Percentiles rank a stretch among this genome's conserved stretches.
Conservation (phyloP, 2,113 vertebrate species). For the Emydura subglobosa region DNA sequence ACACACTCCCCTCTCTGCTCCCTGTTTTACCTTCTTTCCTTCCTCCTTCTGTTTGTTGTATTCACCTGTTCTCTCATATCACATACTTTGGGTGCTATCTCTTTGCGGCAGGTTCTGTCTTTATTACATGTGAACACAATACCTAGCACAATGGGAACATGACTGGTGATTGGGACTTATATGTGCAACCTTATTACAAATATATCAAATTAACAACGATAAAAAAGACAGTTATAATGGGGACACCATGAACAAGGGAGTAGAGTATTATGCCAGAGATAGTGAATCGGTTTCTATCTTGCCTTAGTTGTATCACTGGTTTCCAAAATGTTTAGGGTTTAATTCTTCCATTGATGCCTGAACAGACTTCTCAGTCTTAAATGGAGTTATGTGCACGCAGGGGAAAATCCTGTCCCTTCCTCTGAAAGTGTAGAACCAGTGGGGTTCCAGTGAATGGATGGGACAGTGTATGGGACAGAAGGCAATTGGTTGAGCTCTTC, state of each 20-base stretch:
- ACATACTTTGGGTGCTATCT: background rate
- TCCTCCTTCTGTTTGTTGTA: background rate
- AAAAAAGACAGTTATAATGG: conserved; percentile 32
- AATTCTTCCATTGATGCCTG: conserved; percentile 4
- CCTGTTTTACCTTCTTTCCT: background rate
- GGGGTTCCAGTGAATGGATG: background rate
- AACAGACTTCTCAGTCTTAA: background rate
- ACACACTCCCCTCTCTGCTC: background rate
- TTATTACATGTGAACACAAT: rapidly evolving
- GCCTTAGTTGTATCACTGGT: conserved; percentile 15
- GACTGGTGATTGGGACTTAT: background rate
- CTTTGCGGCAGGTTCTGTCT: background rate
- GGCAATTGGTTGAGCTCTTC: background rate
- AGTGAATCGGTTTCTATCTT: conserved; percentile 61
- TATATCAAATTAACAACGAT: conserved; percentile 42
- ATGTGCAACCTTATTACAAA: conserved; percentile 1
- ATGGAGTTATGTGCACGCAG: conserved; percentile 20
- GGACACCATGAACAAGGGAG: background rate
- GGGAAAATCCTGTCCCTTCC: conserved; percentile 10
- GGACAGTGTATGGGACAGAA: background rate
- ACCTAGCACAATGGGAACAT: conserved; percentile 20
- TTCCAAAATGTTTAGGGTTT: conserved; percentile 56
- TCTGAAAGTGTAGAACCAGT: background rate
- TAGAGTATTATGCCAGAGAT: conserved; percentile 31
- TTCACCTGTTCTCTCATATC: background rate